These are phyloP conservation scores for Protobothrops mucrosquamatus DNA, from an alignment of 2,113 vertebrate species.

Conservation along the genomic window DNA sequence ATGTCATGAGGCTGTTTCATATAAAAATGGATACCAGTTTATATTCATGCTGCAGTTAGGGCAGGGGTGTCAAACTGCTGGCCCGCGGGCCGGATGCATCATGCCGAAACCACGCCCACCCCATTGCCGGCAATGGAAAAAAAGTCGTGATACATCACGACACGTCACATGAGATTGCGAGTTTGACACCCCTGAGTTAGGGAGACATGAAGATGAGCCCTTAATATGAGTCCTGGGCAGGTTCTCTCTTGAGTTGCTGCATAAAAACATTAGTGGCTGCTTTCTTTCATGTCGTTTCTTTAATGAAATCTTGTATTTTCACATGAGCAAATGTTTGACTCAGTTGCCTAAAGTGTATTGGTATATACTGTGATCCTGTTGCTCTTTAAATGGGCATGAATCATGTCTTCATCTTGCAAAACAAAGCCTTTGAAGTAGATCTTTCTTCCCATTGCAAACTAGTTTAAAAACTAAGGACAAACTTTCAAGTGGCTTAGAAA, in stretches of 20 bases:
- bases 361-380: not conserved
- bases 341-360: not conserved
- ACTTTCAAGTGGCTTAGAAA: not conserved
- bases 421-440: not conserved
- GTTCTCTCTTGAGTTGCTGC: not conserved
- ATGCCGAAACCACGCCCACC: no score
- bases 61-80: no score
- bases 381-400: not conserved
- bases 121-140: no score
- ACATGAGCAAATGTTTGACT: not conserved
- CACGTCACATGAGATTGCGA: no score
- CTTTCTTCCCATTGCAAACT: not conserved
- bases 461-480: not conserved
- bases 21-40: not conserved
- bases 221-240: not conserved
- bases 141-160: rapidly evolving
- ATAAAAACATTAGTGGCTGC: not conserved
- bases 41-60: not conserved
- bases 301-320: not conserved
- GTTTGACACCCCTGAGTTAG: not conserved
- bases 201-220: not conserved
- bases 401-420: not conserved
- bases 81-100: no score
- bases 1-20: not conserved
- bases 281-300: not conserved